These are phyloP conservation scores for Ornithorhynchus anatinus DNA, from an alignment of 2,113 vertebrate species.

Conservation along the genomic window DNA sequence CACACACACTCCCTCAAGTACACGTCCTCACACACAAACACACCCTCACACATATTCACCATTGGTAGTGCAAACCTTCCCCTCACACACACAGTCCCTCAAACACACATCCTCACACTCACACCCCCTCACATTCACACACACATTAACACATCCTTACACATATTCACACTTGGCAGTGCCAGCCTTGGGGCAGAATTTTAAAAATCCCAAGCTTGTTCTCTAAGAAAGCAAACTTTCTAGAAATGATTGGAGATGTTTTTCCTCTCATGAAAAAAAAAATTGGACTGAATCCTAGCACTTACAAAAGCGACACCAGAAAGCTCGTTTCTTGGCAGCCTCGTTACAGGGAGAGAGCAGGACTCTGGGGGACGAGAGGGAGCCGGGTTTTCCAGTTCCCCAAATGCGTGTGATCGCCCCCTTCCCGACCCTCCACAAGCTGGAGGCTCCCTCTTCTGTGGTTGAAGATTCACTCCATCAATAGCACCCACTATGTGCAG, in stretches of 20 bases:
- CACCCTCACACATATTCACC: too few relatives aligned
- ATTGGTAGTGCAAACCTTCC: background rate
- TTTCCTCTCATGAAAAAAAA: conserved; percentile 6
- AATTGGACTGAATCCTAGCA: background rate
- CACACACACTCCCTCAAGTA: too few relatives aligned
- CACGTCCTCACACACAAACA: too few relatives aligned
- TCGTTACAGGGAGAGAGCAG: background rate
- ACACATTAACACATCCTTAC: too few relatives aligned
- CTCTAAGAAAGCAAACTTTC: background rate
- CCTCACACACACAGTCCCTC: too few relatives aligned
- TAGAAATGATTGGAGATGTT: background rate
- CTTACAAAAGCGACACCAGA: background rate
- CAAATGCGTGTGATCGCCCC: too few relatives aligned
- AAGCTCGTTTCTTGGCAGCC: background rate
- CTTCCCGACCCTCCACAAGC: too few relatives aligned
- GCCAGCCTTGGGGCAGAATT: background rate
- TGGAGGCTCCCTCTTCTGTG: too few relatives aligned
- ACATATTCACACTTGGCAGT: background rate
- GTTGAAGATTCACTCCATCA: too few relatives aligned
- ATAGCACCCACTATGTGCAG: background rate
- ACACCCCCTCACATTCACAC: too few relatives aligned
- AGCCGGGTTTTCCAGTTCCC: fast-evolving
- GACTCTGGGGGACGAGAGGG: too few relatives aligned
- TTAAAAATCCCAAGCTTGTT: background rate
- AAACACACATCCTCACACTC: too few relatives aligned